Evolutionary conservation across 2,888 invertebrate genomes (phyloP).

Genomic region (Atrina japonica): DNA sequence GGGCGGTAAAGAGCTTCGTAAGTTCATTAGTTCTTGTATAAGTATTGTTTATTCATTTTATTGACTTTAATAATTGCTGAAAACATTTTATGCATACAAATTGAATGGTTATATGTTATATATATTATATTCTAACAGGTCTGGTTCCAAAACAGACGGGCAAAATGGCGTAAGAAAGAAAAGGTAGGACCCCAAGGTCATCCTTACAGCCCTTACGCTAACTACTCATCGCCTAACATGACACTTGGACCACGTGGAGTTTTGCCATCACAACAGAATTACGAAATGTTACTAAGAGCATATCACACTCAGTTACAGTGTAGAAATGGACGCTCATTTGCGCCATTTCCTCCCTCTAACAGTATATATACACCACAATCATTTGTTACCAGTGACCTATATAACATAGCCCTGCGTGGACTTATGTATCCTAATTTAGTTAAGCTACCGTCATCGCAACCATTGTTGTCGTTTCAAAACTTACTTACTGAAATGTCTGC

Average conservation of each 20-base stretch:
- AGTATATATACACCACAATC: constrained; percentile 32
- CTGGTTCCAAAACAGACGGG: constrained; percentile 99
- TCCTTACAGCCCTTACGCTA: constrained; percentile 58
- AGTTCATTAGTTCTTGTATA: too few relatives aligned
- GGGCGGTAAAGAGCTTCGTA: too few relatives aligned
- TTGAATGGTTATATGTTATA: too few relatives aligned
- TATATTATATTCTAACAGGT: constrained; percentile 92
- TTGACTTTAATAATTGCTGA: too few relatives aligned
- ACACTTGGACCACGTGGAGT: constrained; percentile 43
- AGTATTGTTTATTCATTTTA: too few relatives aligned
- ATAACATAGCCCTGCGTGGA: constrained; percentile 34
- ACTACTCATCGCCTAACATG: constrained; percentile 42
- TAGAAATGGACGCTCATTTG: constrained; percentile 36
- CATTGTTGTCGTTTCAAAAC: constrained; percentile 73
- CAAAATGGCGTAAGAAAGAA: constrained; percentile 99
- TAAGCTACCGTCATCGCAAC: constrained; percentile 43
- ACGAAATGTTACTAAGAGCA: constrained; percentile 73
- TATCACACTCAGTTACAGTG: constrained; percentile 70
- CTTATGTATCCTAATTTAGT: constrained; percentile 27
- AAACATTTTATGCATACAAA: too few relatives aligned
- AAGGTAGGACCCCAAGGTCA: constrained; percentile 83
- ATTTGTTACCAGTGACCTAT: constrained; percentile 38
- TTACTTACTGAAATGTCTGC: constrained; percentile 71
- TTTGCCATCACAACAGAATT: constrained; percentile 56
- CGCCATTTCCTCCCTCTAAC: constrained; percentile 30